Evolutionary conservation across 2,888 invertebrate species (phyloP).

Genomic region (Agapetus fuscipes): DNA sequence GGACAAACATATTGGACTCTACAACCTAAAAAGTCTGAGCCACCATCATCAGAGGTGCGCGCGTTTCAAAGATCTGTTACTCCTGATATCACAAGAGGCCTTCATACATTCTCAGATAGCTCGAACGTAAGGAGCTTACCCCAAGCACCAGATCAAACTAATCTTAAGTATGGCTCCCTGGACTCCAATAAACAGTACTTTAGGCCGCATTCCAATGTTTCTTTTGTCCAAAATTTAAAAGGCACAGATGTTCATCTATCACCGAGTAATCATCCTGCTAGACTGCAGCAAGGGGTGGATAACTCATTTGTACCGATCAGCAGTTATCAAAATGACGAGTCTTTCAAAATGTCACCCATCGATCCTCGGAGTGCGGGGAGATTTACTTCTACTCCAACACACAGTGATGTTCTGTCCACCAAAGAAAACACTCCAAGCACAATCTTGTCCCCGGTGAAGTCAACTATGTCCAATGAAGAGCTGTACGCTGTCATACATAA

Average conservation of each 20-base stretch:
- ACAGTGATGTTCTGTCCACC: slow-evolving; percentile 36
- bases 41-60: slow-evolving; percentile 16
- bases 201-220: no score
- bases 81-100: slow-evolving; percentile 13
- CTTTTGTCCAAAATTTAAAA: no score
- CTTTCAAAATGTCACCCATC: slow-evolving; percentile 56
- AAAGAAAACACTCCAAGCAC: slow-evolving; percentile 31
- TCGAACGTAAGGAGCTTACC: no score
- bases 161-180: no score
- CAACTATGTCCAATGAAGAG: slow-evolving; percentile 70
- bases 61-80: slow-evolving; percentile 12
- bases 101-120: slow-evolving; percentile 21
- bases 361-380: slow-evolving; percentile 50
- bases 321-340: slow-evolving; percentile 26
- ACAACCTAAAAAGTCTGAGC: slow-evolving; percentile 33
- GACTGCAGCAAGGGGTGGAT: slow-evolving; percentile 1
- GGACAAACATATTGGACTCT: slow-evolving; percentile 52
- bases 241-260: no score
- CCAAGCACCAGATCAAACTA: no score
- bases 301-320: slow-evolving; percentile 14
- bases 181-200: no score
- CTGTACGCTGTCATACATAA: slow-evolving; percentile 68
- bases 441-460: slow-evolving; percentile 56
- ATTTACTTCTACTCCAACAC: slow-evolving; percentile 61
- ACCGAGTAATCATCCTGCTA: no score